A percentile compares a stretch with the other conserved stretches of the same genome.
Evolutionary conservation across 2,797 vertebrate species (phyloP).

Genomic region (Poecilia wingei): DNA sequence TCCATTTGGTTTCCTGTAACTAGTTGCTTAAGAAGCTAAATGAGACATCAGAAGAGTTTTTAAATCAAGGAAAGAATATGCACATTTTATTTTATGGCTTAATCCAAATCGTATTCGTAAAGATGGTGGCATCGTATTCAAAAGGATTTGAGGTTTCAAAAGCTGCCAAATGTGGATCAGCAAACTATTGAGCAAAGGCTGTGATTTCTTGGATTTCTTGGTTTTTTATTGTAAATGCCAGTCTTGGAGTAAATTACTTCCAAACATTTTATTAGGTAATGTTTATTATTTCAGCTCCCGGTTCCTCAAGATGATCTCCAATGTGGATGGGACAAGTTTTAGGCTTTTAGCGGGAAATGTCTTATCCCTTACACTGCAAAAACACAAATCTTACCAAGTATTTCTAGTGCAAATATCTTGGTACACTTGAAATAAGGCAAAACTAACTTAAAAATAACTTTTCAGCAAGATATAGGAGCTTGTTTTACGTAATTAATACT

Average conservation of each 20-base stretch:
- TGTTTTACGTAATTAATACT: no score
- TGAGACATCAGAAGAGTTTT: neutral
- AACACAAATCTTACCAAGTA: no score
- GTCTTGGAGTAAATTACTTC: neutral
- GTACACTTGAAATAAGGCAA: no score
- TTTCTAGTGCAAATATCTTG: no score
- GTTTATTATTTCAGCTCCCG: neutral
- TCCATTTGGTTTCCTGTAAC: neutral
- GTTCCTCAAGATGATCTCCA: neutral
- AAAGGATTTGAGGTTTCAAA: neutral
- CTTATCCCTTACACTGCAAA: no score
- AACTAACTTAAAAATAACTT: no score
- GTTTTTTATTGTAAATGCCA: neutral
- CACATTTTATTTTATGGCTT: neutral
- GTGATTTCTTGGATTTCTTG: neutral
- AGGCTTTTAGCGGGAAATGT: neutral
- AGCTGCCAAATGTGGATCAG: no score
- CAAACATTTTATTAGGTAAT: neutral
- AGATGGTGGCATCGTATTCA: neutral
- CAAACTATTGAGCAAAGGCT: neutral
- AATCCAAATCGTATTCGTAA: neutral
- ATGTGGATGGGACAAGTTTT: neutral
- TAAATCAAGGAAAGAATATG: neutral
- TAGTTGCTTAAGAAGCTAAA: neutral
- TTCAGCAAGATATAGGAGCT: no score